Conservation (phyloP, 2,888 invertebrate species). For the Barypeithes pellucidus region DNA sequence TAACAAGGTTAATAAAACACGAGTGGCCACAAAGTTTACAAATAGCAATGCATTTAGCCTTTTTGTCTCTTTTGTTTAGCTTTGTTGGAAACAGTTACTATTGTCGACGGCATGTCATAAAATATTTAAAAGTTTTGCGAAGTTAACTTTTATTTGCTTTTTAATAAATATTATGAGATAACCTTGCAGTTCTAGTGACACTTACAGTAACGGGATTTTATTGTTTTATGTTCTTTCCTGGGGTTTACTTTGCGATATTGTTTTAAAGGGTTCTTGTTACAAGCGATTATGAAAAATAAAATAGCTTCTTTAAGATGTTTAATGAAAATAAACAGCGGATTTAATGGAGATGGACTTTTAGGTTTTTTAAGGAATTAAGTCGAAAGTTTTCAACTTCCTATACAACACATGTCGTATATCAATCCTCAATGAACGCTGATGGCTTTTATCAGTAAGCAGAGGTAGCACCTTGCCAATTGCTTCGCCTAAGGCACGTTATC, state of each 20-base stretch:
- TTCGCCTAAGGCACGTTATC: no score
- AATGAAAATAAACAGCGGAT: no score
- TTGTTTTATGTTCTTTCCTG: neutral
- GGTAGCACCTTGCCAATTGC: no score
- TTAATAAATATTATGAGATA: neutral
- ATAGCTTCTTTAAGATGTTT: no score
- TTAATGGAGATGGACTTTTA: no score
- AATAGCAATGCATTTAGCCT: neutral
- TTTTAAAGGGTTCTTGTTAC: no score
- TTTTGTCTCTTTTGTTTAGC: neutral
- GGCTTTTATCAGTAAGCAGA: no score
- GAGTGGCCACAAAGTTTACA: constrained; percentile 2
- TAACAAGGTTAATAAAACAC: neutral
- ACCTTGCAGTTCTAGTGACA: constrained; percentile 1
- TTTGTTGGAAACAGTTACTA: constrained; percentile 4
- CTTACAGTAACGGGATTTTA: neutral
- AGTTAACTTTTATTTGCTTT: constrained; percentile 10
- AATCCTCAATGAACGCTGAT: no score
- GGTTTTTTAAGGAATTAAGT: no score
- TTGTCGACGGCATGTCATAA: neutral
- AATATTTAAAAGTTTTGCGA: constrained; percentile 2
- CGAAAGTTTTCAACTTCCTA: no score
- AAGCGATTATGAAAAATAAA: no score
- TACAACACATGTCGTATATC: no score
- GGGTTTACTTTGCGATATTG: neutral